Percentiles rank a stretch among this genome's conserved stretches.
phyloP scores from a whole-genome alignment of 2,797 vertebrate genomes.

The Zonotrichia albicollis region DNA sequence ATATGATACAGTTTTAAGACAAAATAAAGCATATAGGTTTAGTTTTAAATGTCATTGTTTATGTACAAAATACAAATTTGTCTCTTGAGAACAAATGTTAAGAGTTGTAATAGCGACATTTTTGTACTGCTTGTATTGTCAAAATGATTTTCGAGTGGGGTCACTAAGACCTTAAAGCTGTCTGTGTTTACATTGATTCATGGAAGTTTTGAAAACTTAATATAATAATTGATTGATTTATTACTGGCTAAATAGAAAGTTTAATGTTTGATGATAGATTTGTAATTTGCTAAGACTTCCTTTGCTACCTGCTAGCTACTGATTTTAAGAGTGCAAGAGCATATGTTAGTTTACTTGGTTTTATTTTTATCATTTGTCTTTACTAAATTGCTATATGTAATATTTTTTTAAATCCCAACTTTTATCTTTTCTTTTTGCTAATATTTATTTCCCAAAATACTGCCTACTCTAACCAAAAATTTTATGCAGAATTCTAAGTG shows the following conservation, averaged over 20 bases:
- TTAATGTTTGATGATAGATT: background rate
- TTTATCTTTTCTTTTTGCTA: background rate
- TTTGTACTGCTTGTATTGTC: slow-evolving; percentile 26
- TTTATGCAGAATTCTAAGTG: background rate
- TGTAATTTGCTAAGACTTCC: background rate
- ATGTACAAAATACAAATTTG: slow-evolving; percentile 28
- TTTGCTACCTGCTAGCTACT: slow-evolving; percentile 21
- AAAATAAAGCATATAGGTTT: slow-evolving; percentile 6
- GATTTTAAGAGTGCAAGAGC: slow-evolving; percentile 19
- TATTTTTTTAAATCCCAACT: accelerated
- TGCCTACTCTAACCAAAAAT: background rate
- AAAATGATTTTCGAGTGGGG: slow-evolving; percentile 34
- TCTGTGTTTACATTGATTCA: background rate
- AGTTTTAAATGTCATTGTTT: slow-evolving; percentile 4
- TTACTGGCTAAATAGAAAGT: slow-evolving; percentile 33
- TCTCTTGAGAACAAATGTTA: slow-evolving; percentile 29
- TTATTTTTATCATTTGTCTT: background rate
- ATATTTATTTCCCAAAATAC: background rate
- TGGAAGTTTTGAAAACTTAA: slow-evolving; percentile 25
- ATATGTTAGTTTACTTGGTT: background rate
- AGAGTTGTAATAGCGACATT: slow-evolving; percentile 27
- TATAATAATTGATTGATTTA: slow-evolving; percentile 19
- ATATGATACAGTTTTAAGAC: background rate
- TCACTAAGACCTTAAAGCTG: slow-evolving; percentile 39
- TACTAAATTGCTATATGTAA: background rate